phyloP scores from a whole-genome alignment of 2,113 vertebrate genomes.

The Malurus alboscapulatus region DNA sequence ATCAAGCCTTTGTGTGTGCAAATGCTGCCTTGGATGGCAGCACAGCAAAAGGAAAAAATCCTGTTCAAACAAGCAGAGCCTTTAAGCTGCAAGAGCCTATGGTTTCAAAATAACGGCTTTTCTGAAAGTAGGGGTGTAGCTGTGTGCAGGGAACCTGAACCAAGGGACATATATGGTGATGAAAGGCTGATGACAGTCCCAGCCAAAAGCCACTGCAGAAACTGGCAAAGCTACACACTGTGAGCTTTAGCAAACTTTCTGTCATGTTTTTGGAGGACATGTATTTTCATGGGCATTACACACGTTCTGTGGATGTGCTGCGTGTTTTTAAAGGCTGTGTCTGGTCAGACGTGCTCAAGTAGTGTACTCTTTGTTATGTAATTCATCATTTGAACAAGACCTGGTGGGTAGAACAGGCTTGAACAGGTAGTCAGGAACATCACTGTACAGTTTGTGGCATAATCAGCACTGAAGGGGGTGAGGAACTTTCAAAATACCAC shows the following conservation, averaged over 20 bases:
- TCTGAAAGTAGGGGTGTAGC: neutral
- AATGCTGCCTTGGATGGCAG: neutral
- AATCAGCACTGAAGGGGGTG: neutral
- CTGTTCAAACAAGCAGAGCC: neutral
- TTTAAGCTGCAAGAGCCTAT: neutral
- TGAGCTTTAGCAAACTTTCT: neutral
- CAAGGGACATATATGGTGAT: neutral
- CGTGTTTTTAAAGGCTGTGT: neutral
- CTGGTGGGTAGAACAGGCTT: neutral
- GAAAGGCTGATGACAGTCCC: neutral
- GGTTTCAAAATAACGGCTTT: neutral
- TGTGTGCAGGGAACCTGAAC: neutral
- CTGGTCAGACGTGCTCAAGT: neutral
- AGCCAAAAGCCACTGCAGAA: neutral
- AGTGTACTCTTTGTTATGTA: neutral
- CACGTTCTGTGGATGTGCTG: neutral
- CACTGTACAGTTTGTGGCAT: neutral
- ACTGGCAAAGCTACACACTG: rapidly evolving
- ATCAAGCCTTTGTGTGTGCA: neutral
- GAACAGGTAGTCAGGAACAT: neutral
- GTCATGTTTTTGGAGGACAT: rapidly evolving
- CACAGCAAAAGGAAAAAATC: neutral
- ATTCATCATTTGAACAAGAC: rapidly evolving
- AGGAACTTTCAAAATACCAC: neutral
- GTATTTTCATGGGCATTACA: neutral